Percentiles rank a stretch among this genome's conserved stretches.
phyloP scores from a whole-genome alignment of 2,797 vertebrate species.

The Acanthopagrus latus region DNA sequence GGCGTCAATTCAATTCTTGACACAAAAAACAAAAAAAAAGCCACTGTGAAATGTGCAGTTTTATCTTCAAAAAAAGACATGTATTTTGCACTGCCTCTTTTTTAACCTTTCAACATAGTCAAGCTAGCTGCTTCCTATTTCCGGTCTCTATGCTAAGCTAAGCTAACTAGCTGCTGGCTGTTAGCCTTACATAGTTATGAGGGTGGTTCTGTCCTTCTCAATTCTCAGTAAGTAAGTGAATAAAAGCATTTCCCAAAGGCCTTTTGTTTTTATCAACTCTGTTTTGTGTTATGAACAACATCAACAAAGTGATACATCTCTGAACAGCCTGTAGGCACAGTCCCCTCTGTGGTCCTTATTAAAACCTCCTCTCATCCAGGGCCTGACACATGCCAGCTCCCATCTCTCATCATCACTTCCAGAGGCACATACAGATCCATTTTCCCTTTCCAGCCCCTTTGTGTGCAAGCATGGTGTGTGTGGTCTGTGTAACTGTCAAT shows the following conservation, averaged over 20 bases:
- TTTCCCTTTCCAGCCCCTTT: constrained; percentile 33
- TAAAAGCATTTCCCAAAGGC: neutral
- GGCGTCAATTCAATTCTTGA: too few relatives aligned
- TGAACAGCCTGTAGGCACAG: constrained; percentile 15
- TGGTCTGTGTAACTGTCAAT: constrained; percentile 53
- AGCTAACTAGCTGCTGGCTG: neutral
- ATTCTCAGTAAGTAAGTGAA: neutral
- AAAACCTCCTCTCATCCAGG: constrained; percentile 48
- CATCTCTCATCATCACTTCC: constrained; percentile 61
- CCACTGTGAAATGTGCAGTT: too few relatives aligned
- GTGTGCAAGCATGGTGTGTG: constrained; percentile 40
- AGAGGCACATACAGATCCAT: constrained; percentile 53
- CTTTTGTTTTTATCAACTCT: constrained; percentile 6
- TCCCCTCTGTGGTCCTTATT: constrained; percentile 27
- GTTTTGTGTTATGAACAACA: neutral
- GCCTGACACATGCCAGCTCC: constrained; percentile 66
- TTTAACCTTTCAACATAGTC: neutral
- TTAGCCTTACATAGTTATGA: neutral
- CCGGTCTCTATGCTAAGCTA: neutral
- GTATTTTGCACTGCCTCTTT: too few relatives aligned
- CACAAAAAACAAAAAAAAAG: too few relatives aligned
- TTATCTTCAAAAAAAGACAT: too few relatives aligned
- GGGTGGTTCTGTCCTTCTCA: neutral
- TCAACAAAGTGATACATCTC: constrained; percentile 18
- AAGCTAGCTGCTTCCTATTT: neutral